Percentiles rank a stretch among this genome's conserved stretches.
Conservation (phyloP, 2,113 vertebrate genomes). For the Odocoileus virginianus region DNA sequence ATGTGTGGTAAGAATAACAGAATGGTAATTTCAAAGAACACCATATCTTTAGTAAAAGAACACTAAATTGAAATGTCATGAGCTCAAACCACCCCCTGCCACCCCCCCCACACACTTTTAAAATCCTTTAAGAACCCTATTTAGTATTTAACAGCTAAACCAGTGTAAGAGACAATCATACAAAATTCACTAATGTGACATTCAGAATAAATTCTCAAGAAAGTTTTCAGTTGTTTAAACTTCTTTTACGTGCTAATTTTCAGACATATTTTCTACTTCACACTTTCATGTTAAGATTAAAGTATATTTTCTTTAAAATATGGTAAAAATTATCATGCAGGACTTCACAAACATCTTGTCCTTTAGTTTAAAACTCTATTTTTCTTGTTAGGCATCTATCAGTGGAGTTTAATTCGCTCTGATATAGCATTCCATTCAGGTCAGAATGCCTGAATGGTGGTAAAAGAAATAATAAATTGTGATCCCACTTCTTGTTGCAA, state of each 20-base stretch:
- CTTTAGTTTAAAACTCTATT: background rate
- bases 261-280: constrained; percentile 19
- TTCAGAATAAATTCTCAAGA: constrained; percentile 50
- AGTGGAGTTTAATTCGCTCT: background rate
- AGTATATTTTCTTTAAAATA: background rate
- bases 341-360: background rate
- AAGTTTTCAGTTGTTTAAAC: background rate
- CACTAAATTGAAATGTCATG: constrained; percentile 37
- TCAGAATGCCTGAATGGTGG: background rate
- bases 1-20: background rate
- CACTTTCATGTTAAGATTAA: constrained; percentile 22
- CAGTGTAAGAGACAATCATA: constrained; percentile 34
- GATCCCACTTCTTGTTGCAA: background rate
- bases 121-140: constrained; percentile 24
- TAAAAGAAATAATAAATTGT: constrained; percentile 4
- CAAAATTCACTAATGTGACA: constrained; percentile 21
- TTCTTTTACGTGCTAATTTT: constrained; percentile 11
- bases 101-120: background rate
- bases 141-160: constrained; percentile 46
- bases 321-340: background rate
- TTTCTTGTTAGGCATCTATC: background rate
- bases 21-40: constrained; percentile 32
- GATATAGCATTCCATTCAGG: background rate
- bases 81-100: background rate
- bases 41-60: constrained; percentile 14